Evolutionary conservation across 2,888 invertebrate genomes (phyloP).

Genomic region (Phlogophora meticulosa): DNA sequence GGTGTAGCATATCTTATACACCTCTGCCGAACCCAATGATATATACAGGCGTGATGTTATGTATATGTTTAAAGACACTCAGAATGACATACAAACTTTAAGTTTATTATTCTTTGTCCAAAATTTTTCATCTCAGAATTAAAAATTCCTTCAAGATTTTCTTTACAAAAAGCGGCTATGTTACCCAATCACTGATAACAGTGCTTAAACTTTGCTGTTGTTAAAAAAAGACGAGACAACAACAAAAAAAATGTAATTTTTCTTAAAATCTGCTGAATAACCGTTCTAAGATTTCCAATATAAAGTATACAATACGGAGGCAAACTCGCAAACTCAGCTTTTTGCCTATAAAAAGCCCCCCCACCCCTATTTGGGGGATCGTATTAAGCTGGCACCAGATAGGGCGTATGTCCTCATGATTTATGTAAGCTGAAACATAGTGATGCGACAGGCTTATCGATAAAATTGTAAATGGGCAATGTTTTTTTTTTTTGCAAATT

Average conservation of each 20-base stretch:
- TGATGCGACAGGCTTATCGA: slow-evolving; percentile 71
- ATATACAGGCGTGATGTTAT: no score
- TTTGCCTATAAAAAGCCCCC: slow-evolving; percentile 72
- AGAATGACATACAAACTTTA: no score
- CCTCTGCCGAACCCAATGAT: no score
- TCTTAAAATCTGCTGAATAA: slow-evolving; percentile 62
- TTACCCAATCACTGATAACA: slow-evolving; percentile 17
- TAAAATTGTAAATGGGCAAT: slow-evolving; percentile 45
- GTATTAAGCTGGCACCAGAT: slow-evolving; percentile 90
- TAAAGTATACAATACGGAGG: slow-evolving; percentile 63
- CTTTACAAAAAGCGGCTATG: not conserved
- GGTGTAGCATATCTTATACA: no score
- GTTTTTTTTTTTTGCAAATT: slow-evolving; percentile 43
- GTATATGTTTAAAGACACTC: no score
- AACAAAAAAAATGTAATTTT: slow-evolving; percentile 51
- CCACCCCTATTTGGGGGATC: slow-evolving; percentile 80
- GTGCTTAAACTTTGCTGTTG: not conserved
- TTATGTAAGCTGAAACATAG: slow-evolving; percentile 84
- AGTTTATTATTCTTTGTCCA: no score
- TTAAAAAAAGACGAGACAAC: slow-evolving; percentile 1
- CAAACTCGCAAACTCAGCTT: slow-evolving; percentile 67
- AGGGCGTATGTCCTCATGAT: slow-evolving; percentile 90
- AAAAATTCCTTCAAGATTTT: not conserved
- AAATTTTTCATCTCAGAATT: no score
- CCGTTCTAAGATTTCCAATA: slow-evolving; percentile 58